Conservation (phyloP, 2,888 invertebrate genomes). For the Watsonalla binaria region DNA sequence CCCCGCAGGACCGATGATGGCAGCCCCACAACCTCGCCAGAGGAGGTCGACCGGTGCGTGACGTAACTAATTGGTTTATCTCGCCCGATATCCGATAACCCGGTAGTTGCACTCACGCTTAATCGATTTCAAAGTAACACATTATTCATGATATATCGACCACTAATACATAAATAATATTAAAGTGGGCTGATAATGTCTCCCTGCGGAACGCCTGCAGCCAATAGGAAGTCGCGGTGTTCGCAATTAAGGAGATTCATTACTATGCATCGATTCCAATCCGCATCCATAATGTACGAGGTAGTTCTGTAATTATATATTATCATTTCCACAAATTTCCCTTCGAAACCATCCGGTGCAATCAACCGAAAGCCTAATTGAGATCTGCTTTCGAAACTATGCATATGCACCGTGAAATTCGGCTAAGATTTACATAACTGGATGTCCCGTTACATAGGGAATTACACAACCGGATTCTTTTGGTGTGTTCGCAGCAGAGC, state of each 20-base stretch:
- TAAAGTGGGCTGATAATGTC: conserved; percentile 33
- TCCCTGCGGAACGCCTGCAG: conserved; percentile 36
- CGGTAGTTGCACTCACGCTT: conserved; percentile 42
- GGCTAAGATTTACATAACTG: conserved; percentile 75
- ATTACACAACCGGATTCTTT: conserved; percentile 70
- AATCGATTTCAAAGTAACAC: conserved; percentile 44
- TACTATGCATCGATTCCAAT: conserved; percentile 36
- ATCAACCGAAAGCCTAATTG: conserved; percentile 49
- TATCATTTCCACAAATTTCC: conserved; percentile 25
- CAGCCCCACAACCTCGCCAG: conserved; percentile 25
- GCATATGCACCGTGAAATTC: conserved; percentile 65
- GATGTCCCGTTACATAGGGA: conserved; percentile 73
- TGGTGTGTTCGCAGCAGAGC: conserved; percentile 21
- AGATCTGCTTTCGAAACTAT: conserved; percentile 66
- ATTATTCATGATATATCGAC: conserved; percentile 28
- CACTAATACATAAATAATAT: conserved; percentile 17
- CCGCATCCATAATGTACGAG: conserved; percentile 39
- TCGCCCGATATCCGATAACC: conserved; percentile 39
- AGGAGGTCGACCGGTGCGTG: conserved; percentile 23
- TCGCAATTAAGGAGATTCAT: conserved; percentile 43
- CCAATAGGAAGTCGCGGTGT: conserved; percentile 36
- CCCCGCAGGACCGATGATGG: conserved; percentile 38
- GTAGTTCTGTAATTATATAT: conserved; percentile 27
- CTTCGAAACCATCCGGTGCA: conserved; percentile 27
- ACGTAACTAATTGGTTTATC: conserved; percentile 44